phyloP scores from a whole-genome alignment of 2,797 vertebrate species.

The Danio jaintianensis region DNA sequence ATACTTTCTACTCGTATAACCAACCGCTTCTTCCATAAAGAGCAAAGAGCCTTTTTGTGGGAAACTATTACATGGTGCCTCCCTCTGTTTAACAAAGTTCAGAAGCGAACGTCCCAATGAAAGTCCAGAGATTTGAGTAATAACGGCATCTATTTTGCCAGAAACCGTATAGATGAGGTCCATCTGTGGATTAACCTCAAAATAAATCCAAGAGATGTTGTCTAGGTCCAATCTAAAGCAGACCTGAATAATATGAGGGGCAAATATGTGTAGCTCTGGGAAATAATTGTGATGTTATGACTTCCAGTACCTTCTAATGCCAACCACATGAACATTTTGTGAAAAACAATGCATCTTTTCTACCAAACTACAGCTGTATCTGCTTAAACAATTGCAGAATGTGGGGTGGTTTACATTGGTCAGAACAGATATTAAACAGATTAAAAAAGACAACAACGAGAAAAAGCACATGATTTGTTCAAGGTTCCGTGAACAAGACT shows the following conservation, averaged over 20 bases:
- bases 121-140: slow-evolving; percentile 5
- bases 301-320: slow-evolving; percentile 47
- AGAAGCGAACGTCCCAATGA: background rate
- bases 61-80: slow-evolving; percentile 16
- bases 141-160: slow-evolving; percentile 7
- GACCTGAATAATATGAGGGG: background rate
- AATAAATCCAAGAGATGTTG: slow-evolving; percentile 20
- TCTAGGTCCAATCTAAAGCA: slow-evolving; percentile 23
- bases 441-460: slow-evolving; percentile 15
- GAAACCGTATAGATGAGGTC: background rate
- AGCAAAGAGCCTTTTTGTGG: background rate
- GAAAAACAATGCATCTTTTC: slow-evolving; percentile 75
- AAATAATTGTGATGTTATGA: slow-evolving; percentile 41
- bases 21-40: slow-evolving; percentile 12
- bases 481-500: slow-evolving; percentile 4
- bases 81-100: slow-evolving; percentile 30
- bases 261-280: slow-evolving; percentile 30
- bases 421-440: slow-evolving; percentile 4
- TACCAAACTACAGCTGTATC: slow-evolving; percentile 70
- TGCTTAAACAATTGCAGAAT: slow-evolving; percentile 61
- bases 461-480: background rate
- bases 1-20: slow-evolving; percentile 17
- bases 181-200: slow-evolving; percentile 20
- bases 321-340: slow-evolving; percentile 40
- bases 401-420: slow-evolving; percentile 32